Base-by-base conservation (phyloP, 2,113 vertebrate species). In the Dicerorhinus sumatrensis region DNA sequence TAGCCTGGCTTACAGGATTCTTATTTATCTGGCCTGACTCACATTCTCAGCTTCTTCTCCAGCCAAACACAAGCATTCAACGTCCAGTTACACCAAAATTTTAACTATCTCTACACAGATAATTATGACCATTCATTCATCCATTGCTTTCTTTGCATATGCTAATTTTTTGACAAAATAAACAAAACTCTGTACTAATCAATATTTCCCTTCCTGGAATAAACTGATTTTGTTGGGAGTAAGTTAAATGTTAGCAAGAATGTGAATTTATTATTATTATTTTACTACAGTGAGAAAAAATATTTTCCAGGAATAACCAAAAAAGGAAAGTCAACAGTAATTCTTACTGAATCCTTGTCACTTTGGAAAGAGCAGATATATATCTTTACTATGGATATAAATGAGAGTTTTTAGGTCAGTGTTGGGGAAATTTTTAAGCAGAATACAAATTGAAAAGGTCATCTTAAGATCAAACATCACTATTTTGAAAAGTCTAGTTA, bases 181-280 rank as follows among this genome's bases (percentile, higher is more conserved):
- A 20, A 70, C 36, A 33, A 16, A n/a, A 81, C 3, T 69, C 17
- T 73, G 8, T 20, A 31, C 21, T 31, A 89, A 67, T 75, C 51
- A 60, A 5, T 56, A 42, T 82, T 75, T 94, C 10, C 9, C 8
- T 86, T 82, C 29, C 29, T 76, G n/a, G 73, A 63, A 87, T n/a
- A 0, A 63, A 3, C 0, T 82, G 10, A 0, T 94, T 97, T 60
- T 95, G 48, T 93, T 91, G 65, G 27, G 17, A 27, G 8, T 56
- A 11, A 88, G 42, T 88, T 96, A 85, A 31, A 63, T 2, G 42
- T 76, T 77, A 88, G 33, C 51, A 92, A 79, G 93, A 97, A 97
- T 63, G 17, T 33, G 39, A 67, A 10, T 17, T 67, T 81, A 51
- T 79, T 76, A 36, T 31, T 93, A 65, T 46, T 86, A 63, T 51